phyloP scores from a whole-genome alignment of 2,888 invertebrate genomes.

The Acrobasis consociella region DNA sequence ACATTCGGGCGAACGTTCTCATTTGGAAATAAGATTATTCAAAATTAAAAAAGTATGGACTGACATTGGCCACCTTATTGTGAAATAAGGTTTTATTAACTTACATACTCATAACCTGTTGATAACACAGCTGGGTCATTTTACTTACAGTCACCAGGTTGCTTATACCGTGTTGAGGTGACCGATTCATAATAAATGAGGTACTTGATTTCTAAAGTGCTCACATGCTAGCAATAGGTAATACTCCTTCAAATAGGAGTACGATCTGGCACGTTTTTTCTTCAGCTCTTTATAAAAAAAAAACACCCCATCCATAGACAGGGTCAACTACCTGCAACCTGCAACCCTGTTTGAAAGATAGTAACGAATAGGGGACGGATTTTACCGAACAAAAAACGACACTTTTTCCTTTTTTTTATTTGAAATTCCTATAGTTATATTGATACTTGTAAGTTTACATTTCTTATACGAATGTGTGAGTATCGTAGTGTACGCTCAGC shows the following conservation, averaged over 20 bases:
- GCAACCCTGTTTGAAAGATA: slow-evolving; percentile 31
- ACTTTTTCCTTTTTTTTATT: slow-evolving; percentile 7
- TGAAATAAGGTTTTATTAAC: too few relatives aligned
- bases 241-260: background rate
- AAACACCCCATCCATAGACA: slow-evolving; percentile 24
- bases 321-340: slow-evolving; percentile 54
- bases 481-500: too few relatives aligned
- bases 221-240: background rate
- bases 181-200: background rate
- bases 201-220: slow-evolving; percentile 5
- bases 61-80: too few relatives aligned
- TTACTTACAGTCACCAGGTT: background rate
- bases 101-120: too few relatives aligned
- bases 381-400: slow-evolving; percentile 18
- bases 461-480: too few relatives aligned
- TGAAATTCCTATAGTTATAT: slow-evolving; percentile 2
- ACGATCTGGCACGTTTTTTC: slow-evolving; percentile 1
- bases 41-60: too few relatives aligned
- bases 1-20: too few relatives aligned
- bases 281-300: background rate
- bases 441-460: too few relatives aligned
- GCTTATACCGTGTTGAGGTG: background rate
- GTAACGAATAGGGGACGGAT: slow-evolving; percentile 34
- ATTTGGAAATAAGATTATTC: too few relatives aligned
- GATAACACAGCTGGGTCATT: too few relatives aligned